These are phyloP conservation scores for Rachycentron canadum DNA, from an alignment of 2,797 vertebrate species.

Conservation along the genomic window DNA sequence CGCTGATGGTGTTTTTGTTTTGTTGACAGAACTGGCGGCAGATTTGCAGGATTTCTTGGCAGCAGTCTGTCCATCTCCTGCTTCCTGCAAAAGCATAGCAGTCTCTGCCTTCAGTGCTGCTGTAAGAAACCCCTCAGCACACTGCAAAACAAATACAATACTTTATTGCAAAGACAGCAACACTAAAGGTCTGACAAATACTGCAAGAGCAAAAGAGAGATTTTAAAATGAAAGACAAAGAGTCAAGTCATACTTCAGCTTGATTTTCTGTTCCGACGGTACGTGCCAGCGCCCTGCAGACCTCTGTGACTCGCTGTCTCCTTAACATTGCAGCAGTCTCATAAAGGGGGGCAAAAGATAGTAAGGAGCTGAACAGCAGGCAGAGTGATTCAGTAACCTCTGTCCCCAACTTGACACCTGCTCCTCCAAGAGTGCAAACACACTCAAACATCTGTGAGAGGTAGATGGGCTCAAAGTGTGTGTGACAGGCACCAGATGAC, in stretches of 20 bases:
- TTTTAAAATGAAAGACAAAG: fast-evolving
- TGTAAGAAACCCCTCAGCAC: slow-evolving; percentile 89
- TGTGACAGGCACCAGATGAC: slow-evolving; percentile 74
- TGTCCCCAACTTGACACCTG: slow-evolving; percentile 77
- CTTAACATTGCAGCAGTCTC: slow-evolving; percentile 88
- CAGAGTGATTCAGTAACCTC: slow-evolving; percentile 89
- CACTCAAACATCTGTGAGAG: slow-evolving; percentile 92
- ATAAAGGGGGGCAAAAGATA: slow-evolving; percentile 88
- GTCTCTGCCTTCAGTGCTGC: slow-evolving; percentile 87
- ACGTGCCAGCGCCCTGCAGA: slow-evolving; percentile 87
- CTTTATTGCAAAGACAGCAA: background rate
- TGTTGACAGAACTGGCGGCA: slow-evolving; percentile 68
- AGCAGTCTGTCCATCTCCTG: slow-evolving; percentile 83
- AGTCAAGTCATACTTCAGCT: slow-evolving; percentile 81
- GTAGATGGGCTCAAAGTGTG: slow-evolving; percentile 88
- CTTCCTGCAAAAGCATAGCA: slow-evolving; percentile 77
- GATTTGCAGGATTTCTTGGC: slow-evolving; percentile 88
- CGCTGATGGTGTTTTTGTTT: slow-evolving; percentile 70
- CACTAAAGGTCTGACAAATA: background rate
- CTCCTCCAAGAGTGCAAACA: slow-evolving; percentile 84
- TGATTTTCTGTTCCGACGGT: slow-evolving; percentile 87
- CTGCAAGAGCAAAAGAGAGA: background rate
- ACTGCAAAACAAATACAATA: slow-evolving; percentile 79
- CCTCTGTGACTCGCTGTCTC: slow-evolving; percentile 82
- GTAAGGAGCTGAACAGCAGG: slow-evolving; percentile 89